Conservation (phyloP, 2,888 invertebrate genomes). For the Oligia strigilis region DNA sequence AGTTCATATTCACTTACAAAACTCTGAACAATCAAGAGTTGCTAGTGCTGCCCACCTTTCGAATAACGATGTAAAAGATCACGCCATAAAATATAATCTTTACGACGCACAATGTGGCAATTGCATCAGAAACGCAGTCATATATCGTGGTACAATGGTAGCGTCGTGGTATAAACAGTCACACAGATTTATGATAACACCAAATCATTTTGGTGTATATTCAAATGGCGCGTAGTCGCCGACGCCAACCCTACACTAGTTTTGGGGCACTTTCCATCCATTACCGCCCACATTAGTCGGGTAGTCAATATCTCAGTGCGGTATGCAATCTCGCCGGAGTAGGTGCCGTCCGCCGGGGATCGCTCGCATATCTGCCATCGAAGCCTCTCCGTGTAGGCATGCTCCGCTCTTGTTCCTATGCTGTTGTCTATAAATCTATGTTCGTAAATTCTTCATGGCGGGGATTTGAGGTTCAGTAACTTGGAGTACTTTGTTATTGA, state of each 20-base stretch:
- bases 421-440: conserved; percentile 65
- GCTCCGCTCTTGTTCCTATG: conserved; percentile 64
- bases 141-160: conserved; percentile 54
- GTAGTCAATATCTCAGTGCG: conserved; percentile 80
- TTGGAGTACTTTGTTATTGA: conserved; percentile 43
- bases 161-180: conserved; percentile 52
- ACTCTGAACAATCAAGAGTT: background rate
- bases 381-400: conserved; percentile 68
- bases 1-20: background rate
- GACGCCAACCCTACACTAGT: conserved; percentile 70
- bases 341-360: conserved; percentile 75
- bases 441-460: conserved; percentile 59
- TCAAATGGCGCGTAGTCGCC: conserved; percentile 62
- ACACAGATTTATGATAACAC: conserved; percentile 64
- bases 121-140: conserved; percentile 43
- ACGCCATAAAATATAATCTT: conserved; percentile 5
- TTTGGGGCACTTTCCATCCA: conserved; percentile 81
- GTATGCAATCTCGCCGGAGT: conserved; percentile 81
- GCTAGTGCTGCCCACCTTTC: conserved; percentile 3
- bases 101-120: conserved; percentile 32
- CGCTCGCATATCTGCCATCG: conserved; percentile 77
- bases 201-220: conserved; percentile 67
- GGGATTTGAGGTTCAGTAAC: conserved; percentile 56
- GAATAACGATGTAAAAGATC: conserved; percentile 18
- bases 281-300: conserved; percentile 84